phyloP scores from a whole-genome alignment of 2,888 invertebrate species.

The Morpho achilles region DNA sequence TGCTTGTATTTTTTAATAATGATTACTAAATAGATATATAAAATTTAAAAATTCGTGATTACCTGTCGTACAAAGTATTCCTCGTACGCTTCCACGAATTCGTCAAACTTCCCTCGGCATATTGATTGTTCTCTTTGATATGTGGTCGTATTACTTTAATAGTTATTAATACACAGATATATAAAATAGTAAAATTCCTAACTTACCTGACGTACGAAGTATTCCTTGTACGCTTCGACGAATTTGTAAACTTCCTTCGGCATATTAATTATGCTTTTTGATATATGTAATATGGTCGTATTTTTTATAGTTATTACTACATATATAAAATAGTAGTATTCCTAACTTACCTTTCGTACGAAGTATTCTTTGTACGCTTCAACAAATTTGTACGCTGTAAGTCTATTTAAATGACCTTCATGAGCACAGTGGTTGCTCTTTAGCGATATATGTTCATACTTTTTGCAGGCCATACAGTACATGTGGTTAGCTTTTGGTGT shows the following conservation, averaged over 20 bases:
- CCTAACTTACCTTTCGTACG: conserved; percentile 34
- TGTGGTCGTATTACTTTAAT: too few relatives aligned
- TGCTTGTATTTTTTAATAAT: too few relatives aligned
- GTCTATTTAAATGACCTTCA: conserved; percentile 25
- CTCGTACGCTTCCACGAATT: conserved; percentile 23
- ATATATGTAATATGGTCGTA: too few relatives aligned
- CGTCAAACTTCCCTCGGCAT: conserved; percentile 11
- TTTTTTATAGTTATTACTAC: too few relatives aligned
- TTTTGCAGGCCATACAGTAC: conserved; percentile 41
- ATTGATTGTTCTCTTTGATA: too few relatives aligned
- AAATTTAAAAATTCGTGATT: conserved; percentile 1
- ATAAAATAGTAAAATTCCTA: neutral
- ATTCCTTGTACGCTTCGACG: conserved; percentile 23
- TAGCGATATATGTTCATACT: conserved; percentile 15
- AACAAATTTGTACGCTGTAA: conserved; percentile 27
- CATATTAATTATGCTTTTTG: too few relatives aligned
- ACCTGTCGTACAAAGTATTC: conserved; percentile 35
- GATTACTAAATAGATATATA: too few relatives aligned
- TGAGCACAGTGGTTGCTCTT: conserved; percentile 30
- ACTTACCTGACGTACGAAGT: conserved; percentile 35
- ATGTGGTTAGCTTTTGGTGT: conserved; percentile 23
- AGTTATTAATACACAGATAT: too few relatives aligned
- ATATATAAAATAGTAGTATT: neutral
- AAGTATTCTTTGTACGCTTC: conserved; percentile 26
- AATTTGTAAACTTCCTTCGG: conserved; percentile 16